phyloP scores from a whole-genome alignment of 2,888 invertebrate genomes.

The Pelosia muscerda region DNA sequence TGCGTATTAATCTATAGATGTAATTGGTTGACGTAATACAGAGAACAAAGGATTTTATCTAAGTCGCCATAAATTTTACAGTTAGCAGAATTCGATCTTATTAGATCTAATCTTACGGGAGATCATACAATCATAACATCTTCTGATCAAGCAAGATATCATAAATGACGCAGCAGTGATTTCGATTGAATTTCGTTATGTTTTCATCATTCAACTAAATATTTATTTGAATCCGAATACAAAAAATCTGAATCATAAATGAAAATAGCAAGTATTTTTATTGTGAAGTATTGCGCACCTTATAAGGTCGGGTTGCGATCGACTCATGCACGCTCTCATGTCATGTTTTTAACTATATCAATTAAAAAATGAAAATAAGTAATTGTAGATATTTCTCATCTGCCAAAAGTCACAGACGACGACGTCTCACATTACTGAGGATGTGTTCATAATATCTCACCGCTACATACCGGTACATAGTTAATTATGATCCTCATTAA shows the following conservation, averaged over 20 bases:
- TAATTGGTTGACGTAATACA: not conserved
- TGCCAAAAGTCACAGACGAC: too few relatives aligned
- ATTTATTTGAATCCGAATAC: too few relatives aligned
- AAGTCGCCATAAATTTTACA: not conserved
- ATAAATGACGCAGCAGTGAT: not conserved
- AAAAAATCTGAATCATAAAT: too few relatives aligned
- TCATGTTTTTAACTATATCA: too few relatives aligned
- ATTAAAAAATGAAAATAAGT: too few relatives aligned
- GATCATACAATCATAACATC: too few relatives aligned
- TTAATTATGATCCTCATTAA: not conserved
- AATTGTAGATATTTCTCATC: too few relatives aligned
- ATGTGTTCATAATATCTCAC: constrained; percentile 31
- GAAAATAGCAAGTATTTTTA: too few relatives aligned
- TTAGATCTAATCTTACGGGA: not conserved
- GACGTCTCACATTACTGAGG: not conserved
- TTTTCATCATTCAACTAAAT: too few relatives aligned
- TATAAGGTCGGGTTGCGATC: too few relatives aligned
- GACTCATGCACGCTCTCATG: too few relatives aligned
- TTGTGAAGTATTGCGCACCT: too few relatives aligned
- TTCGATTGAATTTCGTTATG: not conserved
- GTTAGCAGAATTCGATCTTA: not conserved
- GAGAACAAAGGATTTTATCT: not conserved
- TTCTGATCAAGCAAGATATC: not conserved
- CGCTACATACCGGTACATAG: not conserved
- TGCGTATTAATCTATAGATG: not conserved